A percentile compares a stretch with the other conserved stretches of the same genome.
Conservation (phyloP, 2,888 invertebrate genomes). For the Callyntrura sp. region DNA sequence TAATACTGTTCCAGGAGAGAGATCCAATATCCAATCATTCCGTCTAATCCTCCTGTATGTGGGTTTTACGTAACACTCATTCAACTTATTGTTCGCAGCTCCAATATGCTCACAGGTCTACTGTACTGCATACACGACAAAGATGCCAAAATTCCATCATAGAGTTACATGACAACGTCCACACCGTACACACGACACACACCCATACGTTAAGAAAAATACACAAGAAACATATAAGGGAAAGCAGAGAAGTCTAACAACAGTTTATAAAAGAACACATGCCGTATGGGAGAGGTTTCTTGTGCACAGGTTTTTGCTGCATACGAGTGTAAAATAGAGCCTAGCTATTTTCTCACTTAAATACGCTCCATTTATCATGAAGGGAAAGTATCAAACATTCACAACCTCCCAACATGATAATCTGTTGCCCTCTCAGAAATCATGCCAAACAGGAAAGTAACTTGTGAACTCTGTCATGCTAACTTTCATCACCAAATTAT, state of each 20-base stretch:
- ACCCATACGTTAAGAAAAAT: too few species aligned
- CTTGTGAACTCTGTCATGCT: background rate
- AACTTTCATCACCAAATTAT: slow-evolving; percentile 22
- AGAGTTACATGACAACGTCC: background rate
- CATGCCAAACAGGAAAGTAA: slow-evolving; percentile 19
- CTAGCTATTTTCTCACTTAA: slow-evolving; percentile 30
- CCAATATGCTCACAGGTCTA: background rate
- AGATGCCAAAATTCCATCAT: background rate
- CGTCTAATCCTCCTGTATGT: slow-evolving; percentile 27
- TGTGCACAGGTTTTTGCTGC: background rate
- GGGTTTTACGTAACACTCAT: slow-evolving; percentile 30
- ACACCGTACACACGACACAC: background rate
- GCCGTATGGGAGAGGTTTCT: too few species aligned
- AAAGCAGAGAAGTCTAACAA: too few species aligned
- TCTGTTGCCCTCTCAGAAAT: slow-evolving; percentile 1
- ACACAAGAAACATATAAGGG: background rate
- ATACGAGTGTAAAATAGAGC: background rate
- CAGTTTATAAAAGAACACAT: too few species aligned
- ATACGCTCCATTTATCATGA: slow-evolving; percentile 51
- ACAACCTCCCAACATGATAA: background rate
- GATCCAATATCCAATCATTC: slow-evolving; percentile 60
- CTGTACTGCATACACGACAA: background rate
- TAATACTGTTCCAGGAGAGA: slow-evolving; percentile 49
- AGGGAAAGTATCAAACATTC: slow-evolving; percentile 23
- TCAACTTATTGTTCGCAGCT: slow-evolving; percentile 34